Conservation (phyloP, 1,140 invertebrate genomes). For the Matsumurasca onukii region DNA sequence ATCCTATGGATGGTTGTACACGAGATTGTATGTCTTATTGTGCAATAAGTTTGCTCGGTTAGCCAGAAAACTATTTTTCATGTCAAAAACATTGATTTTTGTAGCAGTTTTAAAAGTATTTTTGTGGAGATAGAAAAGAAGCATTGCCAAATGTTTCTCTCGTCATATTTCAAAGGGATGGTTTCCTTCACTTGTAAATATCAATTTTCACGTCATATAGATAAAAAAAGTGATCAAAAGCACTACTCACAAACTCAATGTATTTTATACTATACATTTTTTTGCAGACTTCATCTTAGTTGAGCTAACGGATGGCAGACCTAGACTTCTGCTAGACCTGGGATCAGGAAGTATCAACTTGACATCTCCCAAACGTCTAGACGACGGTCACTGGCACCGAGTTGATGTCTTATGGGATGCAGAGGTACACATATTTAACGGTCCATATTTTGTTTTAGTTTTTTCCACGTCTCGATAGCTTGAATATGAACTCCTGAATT, state of each 20-base stretch:
- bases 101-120: not conserved
- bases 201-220: not conserved
- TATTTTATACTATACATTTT: not conserved
- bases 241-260: not conserved
- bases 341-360: slow-evolving; percentile 90
- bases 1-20: not conserved
- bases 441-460: not conserved
- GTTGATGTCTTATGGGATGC: slow-evolving; percentile 94
- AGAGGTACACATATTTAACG: slow-evolving; percentile 57
- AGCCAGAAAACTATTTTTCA: not conserved
- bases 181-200: not conserved
- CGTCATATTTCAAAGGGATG: not conserved
- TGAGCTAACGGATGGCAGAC: slow-evolving; percentile 86
- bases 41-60: not conserved
- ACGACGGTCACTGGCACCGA: slow-evolving; percentile 94
- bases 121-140: not conserved
- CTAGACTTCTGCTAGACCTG: slow-evolving; percentile 87
- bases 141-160: not conserved
- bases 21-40: not conserved
- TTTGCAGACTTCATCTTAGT: slow-evolving; percentile 83
- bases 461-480: not conserved
- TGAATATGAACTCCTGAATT: not conserved
- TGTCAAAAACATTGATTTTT: not conserved
- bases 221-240: not conserved
- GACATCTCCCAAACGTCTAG: slow-evolving; percentile 81